These are phyloP conservation scores for Natator depressus DNA, from an alignment of 2,113 vertebrate genomes.

Conservation along the genomic window DNA sequence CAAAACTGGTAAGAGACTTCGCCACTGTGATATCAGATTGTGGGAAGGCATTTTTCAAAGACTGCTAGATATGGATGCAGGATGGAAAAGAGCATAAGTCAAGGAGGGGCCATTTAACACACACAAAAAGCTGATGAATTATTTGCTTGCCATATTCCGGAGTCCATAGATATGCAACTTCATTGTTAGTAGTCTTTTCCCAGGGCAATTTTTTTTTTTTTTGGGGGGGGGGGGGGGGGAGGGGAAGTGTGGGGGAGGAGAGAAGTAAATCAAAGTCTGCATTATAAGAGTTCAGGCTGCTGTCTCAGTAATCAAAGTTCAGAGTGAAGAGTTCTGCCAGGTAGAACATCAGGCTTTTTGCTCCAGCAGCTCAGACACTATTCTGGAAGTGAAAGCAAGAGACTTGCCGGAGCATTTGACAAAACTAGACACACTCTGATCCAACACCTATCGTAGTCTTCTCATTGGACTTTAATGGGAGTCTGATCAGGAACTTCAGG, in stretches of 20 bases:
- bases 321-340: neutral
- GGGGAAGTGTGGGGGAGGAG: neutral
- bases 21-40: neutral
- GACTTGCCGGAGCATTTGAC: neutral
- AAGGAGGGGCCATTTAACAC: neutral
- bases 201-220: neutral
- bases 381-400: neutral
- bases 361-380: neutral
- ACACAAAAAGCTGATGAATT: neutral
- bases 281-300: neutral
- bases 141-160: neutral
- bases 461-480: neutral
- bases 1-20: neutral
- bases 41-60: neutral
- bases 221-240: no score
- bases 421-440: neutral
- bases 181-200: neutral
- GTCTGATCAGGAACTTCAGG: neutral
- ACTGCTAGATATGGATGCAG: neutral
- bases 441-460: neutral
- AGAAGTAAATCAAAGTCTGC: neutral
- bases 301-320: no score
- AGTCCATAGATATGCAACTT: neutral
- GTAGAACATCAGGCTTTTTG: neutral
- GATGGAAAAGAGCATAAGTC: neutral